Evolutionary conservation across 1,140 invertebrate genomes (phyloP), one percentile per base, ranked within the genome.

Genomic region (Hycleus phaleratus): DNA sequence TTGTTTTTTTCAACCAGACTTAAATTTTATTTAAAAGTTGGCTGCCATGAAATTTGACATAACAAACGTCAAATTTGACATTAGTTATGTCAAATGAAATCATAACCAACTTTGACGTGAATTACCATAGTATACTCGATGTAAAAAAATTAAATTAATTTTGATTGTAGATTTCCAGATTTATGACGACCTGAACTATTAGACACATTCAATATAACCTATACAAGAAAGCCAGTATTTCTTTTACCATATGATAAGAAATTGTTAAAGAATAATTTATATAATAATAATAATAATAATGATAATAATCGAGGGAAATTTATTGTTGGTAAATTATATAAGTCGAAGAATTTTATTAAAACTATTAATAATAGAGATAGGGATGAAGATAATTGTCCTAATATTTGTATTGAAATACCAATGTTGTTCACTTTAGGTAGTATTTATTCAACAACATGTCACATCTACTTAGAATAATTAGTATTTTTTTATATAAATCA

Each of bases 371-470:
- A 32, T 32, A 32, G 7, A 5, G 32, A 32, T 32, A 32, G 7
- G 4, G 32, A 7, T 5, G 4, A 32, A 2, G 7, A 60, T 11
- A 50, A 51, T 10, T 46, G 43, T 18, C 48, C 56, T 3, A 59
- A 49, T 11, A 67, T 79, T 69, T 75, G 74, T 68, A 76, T 80
- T 69, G 81, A 82, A 75, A 79, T 81, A 64, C 80, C 78, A 46
- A 81, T 80, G 79, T 74, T 81, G 58, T 82, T 79, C 77, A 78
- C 78, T 62, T 71, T 84, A 60, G 81, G 80, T 61, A 83, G 79
- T 73, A 82, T 81, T 60, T 85, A 83, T 73, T 82, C 79, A 62
- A 83, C 79, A 74, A 80, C 82, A 69, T 83, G 79, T 77, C 76
- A 82, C 63, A 73, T 84, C 63, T 81, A 83, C 73, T 77, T 84